Evolutionary conservation across 2,113 vertebrate species (phyloP).

Genomic region (Zingel zingel): DNA sequence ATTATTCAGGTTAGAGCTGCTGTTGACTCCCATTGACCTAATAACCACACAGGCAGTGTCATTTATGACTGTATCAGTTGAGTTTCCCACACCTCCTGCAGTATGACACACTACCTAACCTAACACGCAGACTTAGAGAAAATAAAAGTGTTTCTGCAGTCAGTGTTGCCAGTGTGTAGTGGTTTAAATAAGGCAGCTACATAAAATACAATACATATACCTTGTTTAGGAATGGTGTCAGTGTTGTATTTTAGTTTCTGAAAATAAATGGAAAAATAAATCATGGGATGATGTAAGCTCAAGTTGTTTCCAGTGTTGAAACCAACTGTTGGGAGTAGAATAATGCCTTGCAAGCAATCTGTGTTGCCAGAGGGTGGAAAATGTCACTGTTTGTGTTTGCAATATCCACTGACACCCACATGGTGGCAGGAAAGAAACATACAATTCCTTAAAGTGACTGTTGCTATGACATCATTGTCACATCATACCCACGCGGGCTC

Average conservation of each 20-base stretch:
- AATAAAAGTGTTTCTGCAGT: not conserved
- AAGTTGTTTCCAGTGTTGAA: not conserved
- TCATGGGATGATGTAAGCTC: not conserved
- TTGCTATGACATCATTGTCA: slow-evolving; percentile 54
- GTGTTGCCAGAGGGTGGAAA: not conserved
- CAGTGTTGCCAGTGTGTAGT: not conserved
- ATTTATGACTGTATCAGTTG: not conserved
- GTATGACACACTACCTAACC: not conserved
- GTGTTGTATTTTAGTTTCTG: not conserved
- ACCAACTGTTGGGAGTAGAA: not conserved
- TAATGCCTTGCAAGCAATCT: not conserved
- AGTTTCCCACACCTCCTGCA: not conserved
- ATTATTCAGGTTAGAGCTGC: not conserved
- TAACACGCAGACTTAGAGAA: not conserved
- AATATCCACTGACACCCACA: slow-evolving; percentile 66
- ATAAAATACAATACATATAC: not conserved
- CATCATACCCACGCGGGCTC: slow-evolving; percentile 47
- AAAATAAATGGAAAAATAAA: slow-evolving; percentile 20
- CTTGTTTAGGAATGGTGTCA: not conserved
- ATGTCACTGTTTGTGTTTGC: slow-evolving; percentile 37
- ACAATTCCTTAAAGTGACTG: slow-evolving; percentile 23
- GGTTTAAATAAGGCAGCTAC: not conserved
- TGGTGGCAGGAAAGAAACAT: slow-evolving; percentile 78
- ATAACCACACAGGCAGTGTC: not conserved
- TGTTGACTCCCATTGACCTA: slow-evolving; percentile 9